Evolutionary conservation across 2,113 vertebrate genomes (phyloP).

Genomic region (Sciurus niger): DNA sequence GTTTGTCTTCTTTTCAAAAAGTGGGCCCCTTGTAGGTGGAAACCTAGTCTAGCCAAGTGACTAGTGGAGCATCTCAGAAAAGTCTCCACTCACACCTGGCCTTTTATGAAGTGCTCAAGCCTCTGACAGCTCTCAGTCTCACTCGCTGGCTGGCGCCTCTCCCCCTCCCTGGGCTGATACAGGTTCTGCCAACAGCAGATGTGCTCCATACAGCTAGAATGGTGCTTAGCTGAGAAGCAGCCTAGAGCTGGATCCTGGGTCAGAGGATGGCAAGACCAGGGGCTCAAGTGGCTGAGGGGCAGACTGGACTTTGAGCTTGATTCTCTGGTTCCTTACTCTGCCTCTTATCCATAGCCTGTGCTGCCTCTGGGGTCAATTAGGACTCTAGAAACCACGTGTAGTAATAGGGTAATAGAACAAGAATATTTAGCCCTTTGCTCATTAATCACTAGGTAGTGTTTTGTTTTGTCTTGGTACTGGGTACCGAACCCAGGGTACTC

Average conservation of each 20-base stretch:
- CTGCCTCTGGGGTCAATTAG: background rate
- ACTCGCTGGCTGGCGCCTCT: background rate
- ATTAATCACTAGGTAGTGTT: background rate
- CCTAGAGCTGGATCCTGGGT: background rate
- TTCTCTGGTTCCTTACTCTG: background rate
- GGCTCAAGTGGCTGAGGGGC: background rate
- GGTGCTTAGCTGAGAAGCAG: background rate
- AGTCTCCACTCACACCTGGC: background rate
- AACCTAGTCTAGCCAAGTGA: background rate
- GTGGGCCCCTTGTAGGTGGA: background rate
- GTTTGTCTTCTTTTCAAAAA: constrained; percentile 35
- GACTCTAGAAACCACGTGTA: background rate
- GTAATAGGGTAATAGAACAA: background rate
- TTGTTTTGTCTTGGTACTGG: background rate
- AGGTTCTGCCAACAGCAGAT: background rate
- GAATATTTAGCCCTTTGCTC: background rate
- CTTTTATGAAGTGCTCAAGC: background rate
- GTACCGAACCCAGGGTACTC: background rate
- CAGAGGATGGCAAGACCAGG: background rate
- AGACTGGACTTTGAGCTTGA: background rate
- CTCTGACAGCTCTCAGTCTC: background rate
- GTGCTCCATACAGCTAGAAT: accelerated
- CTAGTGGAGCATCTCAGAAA: background rate
- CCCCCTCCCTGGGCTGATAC: no score
- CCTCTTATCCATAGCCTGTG: background rate